These are phyloP conservation scores for Andricus grossulariae DNA, from an alignment of 1,140 invertebrate species.

Conservation along the genomic window DNA sequence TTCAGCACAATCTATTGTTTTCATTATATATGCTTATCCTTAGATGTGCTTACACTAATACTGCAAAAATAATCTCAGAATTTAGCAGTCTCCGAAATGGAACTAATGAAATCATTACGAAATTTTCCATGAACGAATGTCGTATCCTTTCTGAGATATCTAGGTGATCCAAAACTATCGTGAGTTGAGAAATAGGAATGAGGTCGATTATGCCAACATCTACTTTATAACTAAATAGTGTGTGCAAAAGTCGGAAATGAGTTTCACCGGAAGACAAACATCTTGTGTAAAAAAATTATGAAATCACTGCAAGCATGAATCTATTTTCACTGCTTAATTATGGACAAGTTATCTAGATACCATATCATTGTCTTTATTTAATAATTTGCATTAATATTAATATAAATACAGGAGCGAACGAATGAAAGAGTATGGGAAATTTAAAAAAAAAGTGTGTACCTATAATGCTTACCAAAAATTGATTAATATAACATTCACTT, in stretches of 20 bases:
- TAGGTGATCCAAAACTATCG: conserved; percentile 16
- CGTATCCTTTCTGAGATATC: conserved; percentile 1
- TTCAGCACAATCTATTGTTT: not conserved
- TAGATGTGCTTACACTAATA: not conserved
- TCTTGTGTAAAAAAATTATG: not conserved
- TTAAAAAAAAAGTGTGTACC: too few relatives aligned
- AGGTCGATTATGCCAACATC: not conserved
- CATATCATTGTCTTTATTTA: not conserved
- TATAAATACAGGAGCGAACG: too few relatives aligned
- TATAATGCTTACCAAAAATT: too few relatives aligned
- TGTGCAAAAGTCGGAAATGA: not conserved
- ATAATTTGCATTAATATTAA: not conserved
- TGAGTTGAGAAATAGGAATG: not conserved
- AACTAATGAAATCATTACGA: conserved; percentile 19
- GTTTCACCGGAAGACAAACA: not conserved
- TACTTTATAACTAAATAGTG: not conserved
- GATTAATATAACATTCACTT: too few relatives aligned
- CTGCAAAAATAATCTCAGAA: conserved; percentile 30
- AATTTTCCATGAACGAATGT: not conserved
- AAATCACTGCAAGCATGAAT: not conserved
- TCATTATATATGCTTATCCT: not conserved
- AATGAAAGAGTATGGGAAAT: too few relatives aligned
- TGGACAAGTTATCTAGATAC: not conserved
- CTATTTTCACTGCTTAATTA: not conserved
- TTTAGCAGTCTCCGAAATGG: not conserved